Base-by-base conservation (phyloP, 1,140 invertebrate genomes). In the Zophobas atratus region DNA sequence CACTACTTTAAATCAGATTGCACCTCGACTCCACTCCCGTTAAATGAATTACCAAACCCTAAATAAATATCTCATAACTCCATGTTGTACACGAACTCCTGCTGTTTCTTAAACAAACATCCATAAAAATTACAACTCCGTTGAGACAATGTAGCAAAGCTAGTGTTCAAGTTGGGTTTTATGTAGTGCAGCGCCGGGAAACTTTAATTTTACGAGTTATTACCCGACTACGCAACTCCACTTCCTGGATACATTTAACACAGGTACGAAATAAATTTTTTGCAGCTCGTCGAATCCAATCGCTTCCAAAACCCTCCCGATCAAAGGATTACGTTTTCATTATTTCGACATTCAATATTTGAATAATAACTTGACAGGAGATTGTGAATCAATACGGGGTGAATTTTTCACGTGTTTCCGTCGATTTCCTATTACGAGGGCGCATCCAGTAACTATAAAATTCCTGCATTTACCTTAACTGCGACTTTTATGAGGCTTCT, bases 261-360 rank as follows among this genome's bases (percentile, higher is more conserved):
- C 38, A 67, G 39, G 0, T 43, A 43, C 36, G 8, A 55, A 55
- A 55, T 34, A 20, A 43, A 32, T 41, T 67, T 67, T 67, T 67
- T 67, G n/a, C 0, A 3, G 6, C 8, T 39, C n/a, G 41, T 8
- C 60, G n/a, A 32, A 67, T 67, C 39, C 60, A 67, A 67, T 67
- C 60, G 43, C 8, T 36, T 33, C n/a, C 20, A 2, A 20, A 67
- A 20, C 39, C 34, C n/a, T 33, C 60, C 60, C 20, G 60, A 67
- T 67, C 39, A 67, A 67, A 67, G 60, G 60, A 67, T 67, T 67
- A 67, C 60, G 60, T 41, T 67, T 67, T 67, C 60, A 67, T 67
- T 67, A 67, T 67, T 67, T 67, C 60, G 60, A 67, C n/a, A 39
- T 67, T 67, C 60, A 67, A 67, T 67, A 67, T 67, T 67, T 67